Base-by-base conservation (phyloP, 2,797 vertebrate species). In the Takifugu ocellatus region DNA sequence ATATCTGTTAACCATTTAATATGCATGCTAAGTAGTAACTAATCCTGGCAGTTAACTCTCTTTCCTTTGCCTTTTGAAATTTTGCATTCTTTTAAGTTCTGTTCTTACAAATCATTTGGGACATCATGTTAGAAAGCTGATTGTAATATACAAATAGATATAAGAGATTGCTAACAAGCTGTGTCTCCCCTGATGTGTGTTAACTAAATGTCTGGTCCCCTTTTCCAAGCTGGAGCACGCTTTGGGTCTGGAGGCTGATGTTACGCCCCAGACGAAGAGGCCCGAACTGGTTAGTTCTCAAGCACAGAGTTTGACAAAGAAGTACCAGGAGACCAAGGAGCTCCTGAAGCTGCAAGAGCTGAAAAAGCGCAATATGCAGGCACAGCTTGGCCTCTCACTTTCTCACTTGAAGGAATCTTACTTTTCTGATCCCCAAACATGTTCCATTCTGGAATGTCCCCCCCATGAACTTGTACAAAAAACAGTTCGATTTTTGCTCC, bases 141-240 rank as follows among this genome's bases (percentile, higher is more conserved):
- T 63, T 72, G 47, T 75, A 65, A 75, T 76, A 21, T 84, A 83
- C 64, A 61, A 71, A 58, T 73, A 46, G 15, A 75, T 77, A 51
- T 77, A 53, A 80, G 73, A 77, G 24, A 70, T 88, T 74, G 42
- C 21, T 48, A 88, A 82, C 82, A 75, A 87, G 77, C 83, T 85
- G 68, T 87, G 84, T 92, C 70, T 87, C 87, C 87, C 89, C 88
- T 93, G 87, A 88, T 92, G 82, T 92, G 85, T 93, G 91, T 93
- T 93, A 93, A 93, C 90, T 87, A 89, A 93, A 87, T 93, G 82
- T 93, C 88, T 93, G 92, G 91, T 93, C 92, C 92, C 92, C 91
- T 93, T 92, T 93, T 89, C 91, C 87, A 93, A 93, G 92, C 92
- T 92, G 91, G 92, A 92, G 86, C 87, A 83, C 82, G 90, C 90